Conservation (phyloP, 2,797 vertebrate species). For the Cichlasoma orientale region DNA sequence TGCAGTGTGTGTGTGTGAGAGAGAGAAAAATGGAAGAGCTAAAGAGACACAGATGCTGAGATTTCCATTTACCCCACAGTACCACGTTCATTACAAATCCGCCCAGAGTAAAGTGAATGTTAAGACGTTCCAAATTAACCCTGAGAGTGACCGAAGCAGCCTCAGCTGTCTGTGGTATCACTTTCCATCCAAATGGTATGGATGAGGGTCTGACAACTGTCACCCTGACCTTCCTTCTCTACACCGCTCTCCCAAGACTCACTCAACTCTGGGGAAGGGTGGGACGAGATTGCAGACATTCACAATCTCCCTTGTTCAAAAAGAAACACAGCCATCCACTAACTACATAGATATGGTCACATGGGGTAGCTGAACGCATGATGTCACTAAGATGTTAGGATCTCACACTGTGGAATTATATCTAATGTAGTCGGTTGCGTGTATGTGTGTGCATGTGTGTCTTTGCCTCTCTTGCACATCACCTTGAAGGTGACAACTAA, state of each 20-base stretch:
- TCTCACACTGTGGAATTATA: slow-evolving; percentile 21
- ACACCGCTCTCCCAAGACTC: slow-evolving; percentile 60
- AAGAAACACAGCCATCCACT: slow-evolving; percentile 47
- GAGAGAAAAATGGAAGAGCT: background rate
- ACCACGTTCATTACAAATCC: slow-evolving; percentile 74
- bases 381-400: slow-evolving; percentile 22
- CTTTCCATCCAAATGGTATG: slow-evolving; percentile 80
- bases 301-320: slow-evolving; percentile 40
- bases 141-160: slow-evolving; percentile 72
- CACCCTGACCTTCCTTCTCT: slow-evolving; percentile 74
- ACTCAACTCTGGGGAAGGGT: slow-evolving; percentile 42
- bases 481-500: slow-evolving; percentile 44
- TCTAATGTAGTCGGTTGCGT: slow-evolving; percentile 1
- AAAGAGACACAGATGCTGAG: slow-evolving; percentile 59
- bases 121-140: slow-evolving; percentile 78
- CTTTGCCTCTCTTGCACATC: slow-evolving; percentile 13
- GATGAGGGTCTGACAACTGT: slow-evolving; percentile 76
- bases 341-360: slow-evolving; percentile 2
- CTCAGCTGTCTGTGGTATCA: slow-evolving; percentile 81
- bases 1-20: background rate
- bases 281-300: slow-evolving; percentile 61
- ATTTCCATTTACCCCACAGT: slow-evolving; percentile 58
- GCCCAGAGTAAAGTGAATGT: slow-evolving; percentile 69
- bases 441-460: background rate
- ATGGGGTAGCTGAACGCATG: background rate